These are phyloP conservation scores for Cinclus cinclus DNA, from an alignment of 2,113 vertebrate genomes.

Conservation along the genomic window DNA sequence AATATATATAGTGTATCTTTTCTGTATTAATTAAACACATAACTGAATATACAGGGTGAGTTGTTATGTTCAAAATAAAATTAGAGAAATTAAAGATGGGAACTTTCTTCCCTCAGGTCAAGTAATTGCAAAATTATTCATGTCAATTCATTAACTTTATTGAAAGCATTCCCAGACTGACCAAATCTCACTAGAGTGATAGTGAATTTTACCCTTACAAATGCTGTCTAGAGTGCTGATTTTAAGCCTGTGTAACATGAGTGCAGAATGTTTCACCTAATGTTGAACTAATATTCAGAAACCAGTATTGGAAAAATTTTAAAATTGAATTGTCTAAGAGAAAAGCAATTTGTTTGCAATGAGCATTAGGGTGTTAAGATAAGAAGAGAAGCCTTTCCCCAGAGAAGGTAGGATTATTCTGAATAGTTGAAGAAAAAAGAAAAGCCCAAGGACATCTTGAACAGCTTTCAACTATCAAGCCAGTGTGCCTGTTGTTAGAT, in stretches of 20 bases:
- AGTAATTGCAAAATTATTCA: conserved; percentile 2
- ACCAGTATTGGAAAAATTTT: not conserved
- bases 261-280: not conserved
- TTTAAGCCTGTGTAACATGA: not conserved
- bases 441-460: conserved; percentile 1
- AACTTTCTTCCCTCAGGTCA: not conserved
- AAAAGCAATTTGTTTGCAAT: not conserved
- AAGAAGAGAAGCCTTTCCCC: not conserved
- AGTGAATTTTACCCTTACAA: not conserved
- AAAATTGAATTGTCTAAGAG: not conserved
- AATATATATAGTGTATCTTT: not conserved
- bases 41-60: not conserved
- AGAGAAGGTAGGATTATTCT: not conserved
- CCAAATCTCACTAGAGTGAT: not conserved
- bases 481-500: not conserved
- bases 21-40: not conserved
- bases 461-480: not conserved
- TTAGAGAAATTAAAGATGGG: not conserved
- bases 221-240: not conserved
- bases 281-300: not conserved
- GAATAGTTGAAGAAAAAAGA: not conserved
- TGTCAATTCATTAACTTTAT: not conserved
- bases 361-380: not conserved
- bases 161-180: conserved; percentile 31
- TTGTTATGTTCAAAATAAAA: not conserved